Evolutionary conservation across 2,797 vertebrate genomes (phyloP).

Genomic region (Coilia nasus): DNA sequence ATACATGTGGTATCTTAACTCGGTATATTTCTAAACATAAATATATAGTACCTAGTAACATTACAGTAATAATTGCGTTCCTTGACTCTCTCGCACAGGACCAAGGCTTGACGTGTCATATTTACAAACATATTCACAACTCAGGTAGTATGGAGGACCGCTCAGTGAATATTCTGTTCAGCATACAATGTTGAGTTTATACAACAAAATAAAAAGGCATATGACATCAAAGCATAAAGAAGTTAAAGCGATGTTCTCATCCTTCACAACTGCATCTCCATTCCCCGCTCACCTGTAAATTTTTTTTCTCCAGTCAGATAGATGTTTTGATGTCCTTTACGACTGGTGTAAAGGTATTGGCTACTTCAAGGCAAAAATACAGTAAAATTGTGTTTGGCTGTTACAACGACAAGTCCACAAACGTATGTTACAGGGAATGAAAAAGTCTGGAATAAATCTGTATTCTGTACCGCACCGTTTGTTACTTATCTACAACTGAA

Average conservation of each 20-base stretch:
- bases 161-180: conserved; percentile 37
- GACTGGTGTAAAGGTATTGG: conserved; percentile 11
- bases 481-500: conserved; percentile 23
- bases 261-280: conserved; percentile 37
- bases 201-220: conserved; percentile 22
- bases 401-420: background rate
- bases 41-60: conserved; percentile 78
- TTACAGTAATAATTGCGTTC: conserved; percentile 61
- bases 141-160: conserved; percentile 43
- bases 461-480: background rate
- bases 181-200: conserved; percentile 40
- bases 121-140: conserved; percentile 49
- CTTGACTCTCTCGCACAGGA: conserved; percentile 39
- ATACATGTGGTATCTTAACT: conserved; percentile 45
- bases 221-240: conserved; percentile 38
- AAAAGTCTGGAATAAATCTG: conserved; percentile 30
- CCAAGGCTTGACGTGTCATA: conserved; percentile 32
- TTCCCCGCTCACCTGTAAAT: conserved; percentile 1
- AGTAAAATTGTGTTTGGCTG: conserved; percentile 1
- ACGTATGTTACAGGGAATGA: conserved; percentile 18
- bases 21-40: conserved; percentile 82
- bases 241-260: conserved; percentile 23
- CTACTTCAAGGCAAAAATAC: conserved; percentile 10
- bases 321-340: background rate
- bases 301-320: conserved; percentile 5